These are phyloP conservation scores for Drosophila paulistorum DNA, from an alignment of 1,140 invertebrate species.

Conservation along the genomic window DNA sequence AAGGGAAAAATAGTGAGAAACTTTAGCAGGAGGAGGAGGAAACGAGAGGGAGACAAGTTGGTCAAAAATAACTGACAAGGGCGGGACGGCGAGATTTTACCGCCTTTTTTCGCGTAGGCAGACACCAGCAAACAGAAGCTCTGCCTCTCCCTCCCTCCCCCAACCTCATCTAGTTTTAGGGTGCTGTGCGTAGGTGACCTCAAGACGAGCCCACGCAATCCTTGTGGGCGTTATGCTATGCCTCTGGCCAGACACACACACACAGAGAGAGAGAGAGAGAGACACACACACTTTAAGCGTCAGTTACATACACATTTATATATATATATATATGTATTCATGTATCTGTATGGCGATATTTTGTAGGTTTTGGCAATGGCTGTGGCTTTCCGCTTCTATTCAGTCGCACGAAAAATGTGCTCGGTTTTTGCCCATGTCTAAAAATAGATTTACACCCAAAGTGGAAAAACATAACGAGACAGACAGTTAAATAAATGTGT, in stretches of 20 bases:
- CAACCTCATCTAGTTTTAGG: too few relatives aligned
- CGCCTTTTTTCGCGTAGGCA: constrained; percentile 3
- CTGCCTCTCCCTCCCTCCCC: too few relatives aligned
- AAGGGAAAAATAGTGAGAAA: too few relatives aligned
- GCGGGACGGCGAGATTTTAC: neutral
- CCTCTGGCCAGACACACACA: constrained; percentile 34
- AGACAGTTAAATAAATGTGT: constrained; percentile 21
- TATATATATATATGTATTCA: constrained; percentile 31
- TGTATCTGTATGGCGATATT: constrained; percentile 6
- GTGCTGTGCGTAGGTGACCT: constrained; percentile 52
- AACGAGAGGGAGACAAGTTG: neutral
- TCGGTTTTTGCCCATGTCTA: neutral
- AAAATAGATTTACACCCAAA: constrained; percentile 16
- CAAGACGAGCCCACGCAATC: constrained; percentile 65
- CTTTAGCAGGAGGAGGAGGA: too few relatives aligned
- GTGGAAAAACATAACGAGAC: constrained; percentile 10
- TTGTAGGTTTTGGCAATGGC: constrained; percentile 8
- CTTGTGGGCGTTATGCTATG: constrained; percentile 13
- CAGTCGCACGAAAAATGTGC: neutral
- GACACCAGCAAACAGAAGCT: too few relatives aligned
- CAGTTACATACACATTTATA: constrained; percentile 31
- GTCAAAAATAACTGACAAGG: constrained; percentile 13
- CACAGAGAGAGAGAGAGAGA: neutral
- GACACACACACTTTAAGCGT: constrained; percentile 41
- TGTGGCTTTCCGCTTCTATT: constrained; percentile 16